Base-by-base conservation (phyloP, 2,113 vertebrate species). In the Larimichthys crocea region DNA sequence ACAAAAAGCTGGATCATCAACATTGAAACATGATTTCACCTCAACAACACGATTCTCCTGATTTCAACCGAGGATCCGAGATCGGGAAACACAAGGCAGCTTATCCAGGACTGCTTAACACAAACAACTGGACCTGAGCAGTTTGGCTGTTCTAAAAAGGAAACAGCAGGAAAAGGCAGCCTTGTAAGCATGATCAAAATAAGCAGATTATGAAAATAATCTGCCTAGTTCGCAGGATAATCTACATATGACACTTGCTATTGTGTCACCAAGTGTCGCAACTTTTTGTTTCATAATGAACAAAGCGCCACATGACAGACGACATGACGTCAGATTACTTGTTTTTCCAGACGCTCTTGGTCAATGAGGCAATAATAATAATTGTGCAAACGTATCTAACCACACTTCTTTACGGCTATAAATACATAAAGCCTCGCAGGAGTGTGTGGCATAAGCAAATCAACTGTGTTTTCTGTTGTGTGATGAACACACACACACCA, bases 211-310 rank as follows among this genome's bases (percentile, higher is more conserved):
- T 40, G 7, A 40, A 40, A 40, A 40, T 76, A 87, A 88, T 88
- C 74, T 53, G 44, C 68, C 55, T 80, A 42, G 61, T 62, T 76
- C 1, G 3, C 60, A 20, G 14, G 35, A 56, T 86, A 74, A 88
- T 79, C 69, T 70, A 56, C 64, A 80, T 44, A 63, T 24, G 87
- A 89, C 63, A 84, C 61, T 64, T 44, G 52, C 75, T 53, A 74
- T 72, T 87, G 88, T 88, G 52, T 75, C 55, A 49, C 35, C 48
- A 65, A 75, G 44, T 42, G 59, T 3, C 3, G 4, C 14, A 76
- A 72, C 49, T 26, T 3, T 26, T 26, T 26, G 26, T 56, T 74
- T 22, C 22, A 74, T 71, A 57, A 85, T 19, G 3, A 55, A 53
- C 68, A 88, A 76, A 70, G 63, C 29, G 35, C 53, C 75, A 86